phyloP scores from a whole-genome alignment of 2,797 vertebrate genomes.

The Karalla daura region DNA sequence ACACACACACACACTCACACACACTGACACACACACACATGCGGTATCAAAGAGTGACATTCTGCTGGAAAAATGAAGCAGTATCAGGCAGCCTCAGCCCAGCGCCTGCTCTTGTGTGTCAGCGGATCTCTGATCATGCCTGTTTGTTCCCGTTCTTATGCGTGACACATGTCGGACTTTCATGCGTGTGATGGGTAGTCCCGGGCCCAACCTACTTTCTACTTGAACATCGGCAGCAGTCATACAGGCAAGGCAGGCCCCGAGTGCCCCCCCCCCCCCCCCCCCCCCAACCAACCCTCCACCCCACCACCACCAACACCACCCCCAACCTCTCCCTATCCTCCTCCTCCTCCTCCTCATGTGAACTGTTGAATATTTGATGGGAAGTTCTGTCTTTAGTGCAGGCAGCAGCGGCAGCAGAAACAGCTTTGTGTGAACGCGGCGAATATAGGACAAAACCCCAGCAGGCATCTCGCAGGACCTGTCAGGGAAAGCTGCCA shows the following conservation, averaged over 20 bases:
- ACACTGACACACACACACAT: slow-evolving; percentile 21
- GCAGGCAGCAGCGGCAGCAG: slow-evolving; percentile 51
- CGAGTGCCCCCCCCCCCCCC: slow-evolving; percentile 52
- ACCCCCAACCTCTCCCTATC: no score
- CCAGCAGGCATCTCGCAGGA: slow-evolving; percentile 57
- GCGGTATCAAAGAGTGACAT: slow-evolving; percentile 61
- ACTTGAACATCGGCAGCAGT: slow-evolving; percentile 45
- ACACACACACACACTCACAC: slow-evolving; percentile 24
- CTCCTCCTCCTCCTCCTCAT: slow-evolving; percentile 51
- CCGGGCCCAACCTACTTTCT: slow-evolving; percentile 59
- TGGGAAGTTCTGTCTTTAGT: slow-evolving; percentile 71
- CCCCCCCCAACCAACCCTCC: no score
- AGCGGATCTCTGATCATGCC: slow-evolving; percentile 11
- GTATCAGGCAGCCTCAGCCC: slow-evolving; percentile 44
- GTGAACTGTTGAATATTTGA: slow-evolving; percentile 81
- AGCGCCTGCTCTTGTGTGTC: slow-evolving; percentile 16
- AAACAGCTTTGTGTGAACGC: slow-evolving; percentile 65
- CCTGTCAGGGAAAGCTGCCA: slow-evolving; percentile 58
- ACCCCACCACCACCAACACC: no score
- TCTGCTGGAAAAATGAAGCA: slow-evolving; percentile 59
- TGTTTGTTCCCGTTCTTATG: slow-evolving; percentile 37
- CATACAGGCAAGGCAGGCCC: slow-evolving; percentile 46
- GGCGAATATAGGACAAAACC: slow-evolving; percentile 74
- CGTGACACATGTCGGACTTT: slow-evolving; percentile 42
- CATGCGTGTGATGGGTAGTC: slow-evolving; percentile 30